These are phyloP conservation scores for Steinernema carpocapsae DNA, from an alignment of 2,888 invertebrate genomes.

Conservation along the genomic window DNA sequence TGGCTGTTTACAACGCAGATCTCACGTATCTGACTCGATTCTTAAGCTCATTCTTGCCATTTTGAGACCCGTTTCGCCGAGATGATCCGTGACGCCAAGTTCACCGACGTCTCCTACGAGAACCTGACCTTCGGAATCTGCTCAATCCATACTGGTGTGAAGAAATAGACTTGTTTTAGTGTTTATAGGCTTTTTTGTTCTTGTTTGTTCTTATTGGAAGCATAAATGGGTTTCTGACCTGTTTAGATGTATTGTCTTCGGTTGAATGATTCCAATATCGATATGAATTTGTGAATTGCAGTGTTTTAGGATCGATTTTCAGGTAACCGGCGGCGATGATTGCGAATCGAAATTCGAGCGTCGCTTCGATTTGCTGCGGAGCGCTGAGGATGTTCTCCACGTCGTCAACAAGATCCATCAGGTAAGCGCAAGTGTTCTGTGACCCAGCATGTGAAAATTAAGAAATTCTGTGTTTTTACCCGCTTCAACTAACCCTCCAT, in stretches of 20 bases:
- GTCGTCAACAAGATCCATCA: background rate
- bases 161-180: slow-evolving; percentile 38
- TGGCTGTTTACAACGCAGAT: too few species aligned
- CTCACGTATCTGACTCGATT: too few species aligned
- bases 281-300: background rate
- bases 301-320: background rate
- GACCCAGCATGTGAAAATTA: background rate
- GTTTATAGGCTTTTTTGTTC: slow-evolving; percentile 28
- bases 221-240: background rate
- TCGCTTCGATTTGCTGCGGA: slow-evolving; percentile 6
- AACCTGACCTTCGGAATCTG: slow-evolving; percentile 89
- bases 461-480: background rate
- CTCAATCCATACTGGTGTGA: slow-evolving; percentile 79
- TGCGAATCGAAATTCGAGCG: slow-evolving; percentile 12
- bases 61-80: slow-evolving; percentile 81
- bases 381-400: slow-evolving; percentile 2
- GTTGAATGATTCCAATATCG: background rate
- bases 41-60: background rate
- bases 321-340: slow-evolving; percentile 26
- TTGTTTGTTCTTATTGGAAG: background rate
- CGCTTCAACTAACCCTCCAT: background rate
- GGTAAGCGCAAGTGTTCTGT: background rate
- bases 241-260: background rate
- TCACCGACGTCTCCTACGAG: slow-evolving; percentile 83
- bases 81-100: slow-evolving; percentile 89